Base-by-base conservation (phyloP, 2,113 vertebrate genomes). In the Neodon shergylaensis region DNA sequence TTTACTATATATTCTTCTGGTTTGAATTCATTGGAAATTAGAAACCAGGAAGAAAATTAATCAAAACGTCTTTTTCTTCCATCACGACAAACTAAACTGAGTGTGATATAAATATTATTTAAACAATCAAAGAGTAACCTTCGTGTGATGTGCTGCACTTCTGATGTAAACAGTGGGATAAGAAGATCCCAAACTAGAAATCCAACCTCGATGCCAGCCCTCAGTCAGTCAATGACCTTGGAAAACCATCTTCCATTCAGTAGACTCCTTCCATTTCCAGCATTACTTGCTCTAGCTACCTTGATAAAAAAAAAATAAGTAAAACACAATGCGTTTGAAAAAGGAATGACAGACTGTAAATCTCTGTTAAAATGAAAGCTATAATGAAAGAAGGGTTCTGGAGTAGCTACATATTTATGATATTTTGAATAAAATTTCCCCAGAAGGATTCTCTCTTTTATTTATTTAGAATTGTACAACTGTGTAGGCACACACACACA, bases 41-140 rank as follows among this genome's bases (percentile, higher is more conserved):
- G 5, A 95, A 95, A 83, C 47, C 6, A 81, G 49, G 76, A 91
- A 92, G 12, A 77, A 94, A 96, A 95, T 85, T 73, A 93, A 96
- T 78, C 31, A 82, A 16, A 91, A 65, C 63, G 0, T 0, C 54
- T 11, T 14, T 66, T 94, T 85, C 14, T 66, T 44, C 88, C 7
- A 10, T 96, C 22, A 65, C 3, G 65, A 9, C 31, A 88, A 39
- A 90, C 68, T 16, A 92, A 91, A 58, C 89, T 61, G 2, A 49
- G 2, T 65, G 61, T 84, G 31, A 93, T 28, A 19, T 13, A 83
- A 39, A 73, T 58, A 33, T 49, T 91, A 16, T 86, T 87, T 66
- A 82, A 94, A 97, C 26, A 11, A 78, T 82, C 68, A 92, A 92
- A 88, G 9, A 24, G 4, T 89, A 63, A 79, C 73, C 91, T 74